phyloP scores from a whole-genome alignment of 2,888 invertebrate genomes.

The Crocallis elinguaria region DNA sequence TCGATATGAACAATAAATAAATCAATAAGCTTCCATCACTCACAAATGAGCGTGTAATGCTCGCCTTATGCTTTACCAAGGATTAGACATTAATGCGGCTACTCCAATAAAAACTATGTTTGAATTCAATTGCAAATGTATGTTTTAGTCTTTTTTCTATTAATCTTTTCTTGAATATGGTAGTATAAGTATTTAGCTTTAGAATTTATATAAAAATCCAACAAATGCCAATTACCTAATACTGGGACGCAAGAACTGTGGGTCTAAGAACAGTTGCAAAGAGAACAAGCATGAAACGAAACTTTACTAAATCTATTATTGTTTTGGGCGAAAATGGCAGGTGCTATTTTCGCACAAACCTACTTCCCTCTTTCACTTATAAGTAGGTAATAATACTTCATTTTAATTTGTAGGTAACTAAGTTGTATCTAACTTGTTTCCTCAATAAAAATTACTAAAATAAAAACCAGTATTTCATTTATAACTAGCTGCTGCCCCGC shows the following conservation, averaged over 20 bases:
- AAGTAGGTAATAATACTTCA: too few species aligned
- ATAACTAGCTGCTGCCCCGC: too few species aligned
- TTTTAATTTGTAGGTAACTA: conserved; percentile 19
- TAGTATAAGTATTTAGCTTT: conserved; percentile 9
- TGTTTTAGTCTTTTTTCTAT: too few species aligned
- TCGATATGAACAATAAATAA: too few species aligned
- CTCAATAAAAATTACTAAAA: conserved; percentile 9
- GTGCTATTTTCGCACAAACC: neutral
- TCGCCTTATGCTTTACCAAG: too few species aligned
- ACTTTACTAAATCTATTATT: neutral
- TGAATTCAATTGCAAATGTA: too few species aligned
- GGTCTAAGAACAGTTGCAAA: conserved; percentile 1
- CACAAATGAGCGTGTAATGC: too few species aligned
- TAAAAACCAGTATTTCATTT: neutral
- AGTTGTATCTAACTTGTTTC: conserved; percentile 12
- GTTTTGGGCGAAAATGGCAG: neutral
- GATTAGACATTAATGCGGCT: too few species aligned
- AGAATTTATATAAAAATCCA: conserved; percentile 10
- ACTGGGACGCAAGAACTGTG: conserved; percentile 11
- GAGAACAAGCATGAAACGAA: neutral
- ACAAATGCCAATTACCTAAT: conserved; percentile 18
- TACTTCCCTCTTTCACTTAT: neutral
- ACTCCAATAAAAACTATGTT: too few species aligned
- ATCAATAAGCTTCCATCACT: too few species aligned
- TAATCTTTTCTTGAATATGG: too few species aligned